A percentile compares a stretch with the other conserved stretches of the same genome.
phyloP scores from a whole-genome alignment of 1,140 invertebrate genomes.

The Drosophila kanapiae region DNA sequence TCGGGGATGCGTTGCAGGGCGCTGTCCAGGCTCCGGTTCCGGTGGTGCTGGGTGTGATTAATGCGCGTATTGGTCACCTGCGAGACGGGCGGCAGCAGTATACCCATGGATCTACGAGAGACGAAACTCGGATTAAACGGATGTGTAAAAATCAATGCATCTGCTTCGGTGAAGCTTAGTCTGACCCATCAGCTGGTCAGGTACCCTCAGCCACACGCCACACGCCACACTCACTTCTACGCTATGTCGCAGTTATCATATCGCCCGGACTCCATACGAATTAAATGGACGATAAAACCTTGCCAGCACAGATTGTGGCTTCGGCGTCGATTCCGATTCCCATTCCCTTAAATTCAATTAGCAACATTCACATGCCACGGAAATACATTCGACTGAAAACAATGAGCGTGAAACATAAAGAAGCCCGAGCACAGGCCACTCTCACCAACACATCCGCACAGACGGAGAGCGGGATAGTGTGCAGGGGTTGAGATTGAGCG shows the following conservation, averaged over 20 bases:
- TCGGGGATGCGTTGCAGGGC: constrained; percentile 94
- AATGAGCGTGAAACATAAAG: constrained; percentile 45
- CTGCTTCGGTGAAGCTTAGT: constrained; percentile 8
- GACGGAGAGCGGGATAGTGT: not conserved
- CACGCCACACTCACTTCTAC: constrained; percentile 5
- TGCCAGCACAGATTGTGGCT: constrained; percentile 10
- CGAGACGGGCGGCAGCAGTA: constrained; percentile 90
- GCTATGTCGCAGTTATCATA: constrained; percentile 50
- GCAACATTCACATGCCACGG: constrained; percentile 33
- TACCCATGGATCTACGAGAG: constrained; percentile 90
- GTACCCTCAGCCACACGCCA: constrained; percentile 6
- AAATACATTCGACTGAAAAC: constrained; percentile 42
- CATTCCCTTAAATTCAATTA: constrained; percentile 65
- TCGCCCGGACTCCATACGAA: not conserved
- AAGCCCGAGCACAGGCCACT: constrained; percentile 19
- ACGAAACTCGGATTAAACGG: constrained; percentile 1
- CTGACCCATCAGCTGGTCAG: constrained; percentile 1
- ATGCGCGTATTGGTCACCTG: constrained; percentile 86
- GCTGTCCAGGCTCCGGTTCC: constrained; percentile 95
- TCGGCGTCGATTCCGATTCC: constrained; percentile 9
- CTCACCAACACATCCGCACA: constrained; percentile 18
- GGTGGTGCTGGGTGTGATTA: constrained; percentile 90
- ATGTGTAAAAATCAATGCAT: constrained; percentile 64
- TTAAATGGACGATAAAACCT: constrained; percentile 15
- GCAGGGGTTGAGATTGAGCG: not conserved